Conservation (phyloP, 1,140 invertebrate genomes). For the Oscheius sp. region DNA sequence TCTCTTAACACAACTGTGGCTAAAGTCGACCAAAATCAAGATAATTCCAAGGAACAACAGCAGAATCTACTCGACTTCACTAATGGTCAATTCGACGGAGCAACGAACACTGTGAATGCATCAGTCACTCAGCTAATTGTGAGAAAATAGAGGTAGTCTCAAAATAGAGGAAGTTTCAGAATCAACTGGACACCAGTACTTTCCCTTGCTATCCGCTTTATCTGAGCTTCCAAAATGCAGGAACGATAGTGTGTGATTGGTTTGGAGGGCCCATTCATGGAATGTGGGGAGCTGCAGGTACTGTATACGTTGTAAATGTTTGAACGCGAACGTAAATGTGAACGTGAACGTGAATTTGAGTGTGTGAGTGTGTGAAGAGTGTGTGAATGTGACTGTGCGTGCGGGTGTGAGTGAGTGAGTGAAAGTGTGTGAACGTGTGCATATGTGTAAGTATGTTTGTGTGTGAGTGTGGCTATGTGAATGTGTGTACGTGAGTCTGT, state of each 20-base stretch:
- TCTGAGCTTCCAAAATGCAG: not conserved
- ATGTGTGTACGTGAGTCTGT: not conserved
- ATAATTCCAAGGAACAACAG: not conserved
- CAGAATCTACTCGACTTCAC: not conserved
- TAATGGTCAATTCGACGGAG: not conserved
- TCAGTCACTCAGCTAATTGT: not conserved
- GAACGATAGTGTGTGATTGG: not conserved
- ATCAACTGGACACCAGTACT: not conserved
- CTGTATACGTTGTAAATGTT: no score
- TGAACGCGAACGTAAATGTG: no score
- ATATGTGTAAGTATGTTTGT: no score
- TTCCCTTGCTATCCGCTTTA: not conserved
- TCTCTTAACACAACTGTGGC: not conserved
- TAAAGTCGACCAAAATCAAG: not conserved
- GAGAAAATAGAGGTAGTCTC: not conserved
- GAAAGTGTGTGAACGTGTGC: no score
- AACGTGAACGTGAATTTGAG: no score
- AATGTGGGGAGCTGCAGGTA: conserved; percentile 5
- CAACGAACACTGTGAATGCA: not conserved
- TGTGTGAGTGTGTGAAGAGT: no score
- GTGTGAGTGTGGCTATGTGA: no score
- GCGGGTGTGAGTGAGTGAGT: no score
- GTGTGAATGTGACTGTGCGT: no score
- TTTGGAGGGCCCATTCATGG: not conserved
- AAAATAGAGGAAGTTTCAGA: not conserved